Evolutionary conservation across 2,113 vertebrate species (phyloP).

Genomic region (Octodon degus): DNA sequence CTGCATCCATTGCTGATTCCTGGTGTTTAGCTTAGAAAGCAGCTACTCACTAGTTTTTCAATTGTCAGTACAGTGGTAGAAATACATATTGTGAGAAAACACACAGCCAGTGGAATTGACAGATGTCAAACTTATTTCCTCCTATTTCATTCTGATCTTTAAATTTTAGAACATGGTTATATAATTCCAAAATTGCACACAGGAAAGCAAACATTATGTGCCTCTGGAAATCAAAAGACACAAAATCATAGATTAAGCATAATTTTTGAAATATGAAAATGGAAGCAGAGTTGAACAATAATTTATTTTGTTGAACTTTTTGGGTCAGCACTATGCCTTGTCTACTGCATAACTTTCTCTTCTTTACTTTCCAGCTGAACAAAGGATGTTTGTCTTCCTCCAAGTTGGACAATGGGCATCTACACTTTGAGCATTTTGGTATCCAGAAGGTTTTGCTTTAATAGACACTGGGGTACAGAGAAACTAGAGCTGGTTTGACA

Average conservation of each 20-base stretch:
- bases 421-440: background rate
- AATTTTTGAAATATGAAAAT: slow-evolving; percentile 1
- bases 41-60: slow-evolving; percentile 12
- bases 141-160: slow-evolving; percentile 11
- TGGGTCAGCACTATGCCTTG: background rate
- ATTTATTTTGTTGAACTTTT: background rate
- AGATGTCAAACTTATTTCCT: slow-evolving; percentile 5
- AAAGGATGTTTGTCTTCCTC: background rate
- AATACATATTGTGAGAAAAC: slow-evolving; percentile 21
- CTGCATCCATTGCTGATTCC: background rate
- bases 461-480: background rate
- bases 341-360: background rate
- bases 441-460: background rate
- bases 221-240: slow-evolving; percentile 2
- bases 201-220: background rate
- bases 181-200: background rate
- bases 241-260: background rate
- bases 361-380: background rate
- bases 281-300: background rate
- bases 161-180: background rate
- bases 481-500: background rate
- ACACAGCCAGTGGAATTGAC: background rate
- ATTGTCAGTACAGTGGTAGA: background rate
- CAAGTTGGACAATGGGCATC: background rate
- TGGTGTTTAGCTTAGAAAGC: background rate